Conservation (phyloP, 2,113 vertebrate species). For the Oenanthe oenanthe region DNA sequence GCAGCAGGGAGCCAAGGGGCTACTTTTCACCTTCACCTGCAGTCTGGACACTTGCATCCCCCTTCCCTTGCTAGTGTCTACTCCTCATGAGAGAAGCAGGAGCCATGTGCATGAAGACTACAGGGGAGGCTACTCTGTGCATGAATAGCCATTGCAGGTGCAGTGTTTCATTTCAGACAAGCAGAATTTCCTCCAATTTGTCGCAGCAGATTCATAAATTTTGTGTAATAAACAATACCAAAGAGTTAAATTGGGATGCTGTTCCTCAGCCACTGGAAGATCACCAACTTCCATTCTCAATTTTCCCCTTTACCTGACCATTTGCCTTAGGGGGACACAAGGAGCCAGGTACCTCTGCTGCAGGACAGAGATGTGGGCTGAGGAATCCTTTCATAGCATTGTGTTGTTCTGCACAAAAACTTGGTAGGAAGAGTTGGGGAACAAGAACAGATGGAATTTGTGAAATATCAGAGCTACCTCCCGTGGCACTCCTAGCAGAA, state of each 20-base stretch:
- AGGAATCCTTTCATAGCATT: background rate
- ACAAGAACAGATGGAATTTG: background rate
- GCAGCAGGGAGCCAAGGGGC: background rate
- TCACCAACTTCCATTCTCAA: background rate
- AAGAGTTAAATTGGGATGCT: background rate
- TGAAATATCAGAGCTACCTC: background rate
- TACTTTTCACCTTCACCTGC: background rate
- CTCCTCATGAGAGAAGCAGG: background rate
- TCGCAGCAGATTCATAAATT: background rate
- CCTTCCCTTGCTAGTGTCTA: background rate
- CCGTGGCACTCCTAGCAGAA: background rate
- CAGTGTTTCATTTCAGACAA: slow-evolving; percentile 52
- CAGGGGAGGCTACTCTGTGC: background rate
- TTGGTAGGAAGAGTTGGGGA: background rate
- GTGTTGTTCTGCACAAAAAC: background rate
- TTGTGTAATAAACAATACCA: background rate
- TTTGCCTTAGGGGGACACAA: background rate
- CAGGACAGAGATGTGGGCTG: background rate
- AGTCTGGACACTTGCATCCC: background rate
- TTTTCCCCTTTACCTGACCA: background rate
- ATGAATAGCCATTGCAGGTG: background rate
- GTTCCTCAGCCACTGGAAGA: background rate
- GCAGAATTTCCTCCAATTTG: background rate
- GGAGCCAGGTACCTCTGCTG: background rate
- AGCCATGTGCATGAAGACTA: background rate